Evolutionary conservation across 1,140 invertebrate genomes (phyloP).

Genomic region (Dolichoris vasculosae): DNA sequence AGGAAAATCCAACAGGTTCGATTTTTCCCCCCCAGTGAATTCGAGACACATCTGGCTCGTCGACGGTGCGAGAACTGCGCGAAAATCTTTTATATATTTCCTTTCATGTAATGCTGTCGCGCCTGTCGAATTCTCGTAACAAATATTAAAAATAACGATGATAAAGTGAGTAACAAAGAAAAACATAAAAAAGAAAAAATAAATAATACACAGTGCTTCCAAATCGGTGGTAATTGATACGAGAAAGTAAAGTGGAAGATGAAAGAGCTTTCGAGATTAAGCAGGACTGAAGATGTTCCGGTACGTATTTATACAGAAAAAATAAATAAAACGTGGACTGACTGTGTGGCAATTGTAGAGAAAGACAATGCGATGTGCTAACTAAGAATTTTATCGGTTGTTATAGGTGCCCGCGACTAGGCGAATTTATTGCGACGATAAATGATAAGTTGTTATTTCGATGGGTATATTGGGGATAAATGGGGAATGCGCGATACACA

Average conservation of each 20-base stretch:
- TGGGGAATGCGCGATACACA: slow-evolving; percentile 38
- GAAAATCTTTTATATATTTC: slow-evolving; percentile 45
- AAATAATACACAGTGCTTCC: slow-evolving; percentile 63
- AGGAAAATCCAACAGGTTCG: slow-evolving; percentile 29
- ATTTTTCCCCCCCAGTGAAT: slow-evolving; percentile 44
- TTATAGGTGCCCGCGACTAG: slow-evolving; percentile 56
- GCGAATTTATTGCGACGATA: slow-evolving; percentile 53
- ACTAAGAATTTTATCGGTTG: slow-evolving; percentile 63
- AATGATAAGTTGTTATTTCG: slow-evolving; percentile 54
- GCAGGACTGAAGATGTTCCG: slow-evolving; percentile 33
- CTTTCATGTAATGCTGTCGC: slow-evolving; percentile 44
- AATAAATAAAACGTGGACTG: slow-evolving; percentile 49
- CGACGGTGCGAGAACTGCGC: slow-evolving; percentile 43
- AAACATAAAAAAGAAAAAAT: slow-evolving; percentile 17
- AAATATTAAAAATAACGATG: slow-evolving; percentile 14
- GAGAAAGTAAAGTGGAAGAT: slow-evolving; percentile 51
- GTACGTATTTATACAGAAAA: slow-evolving; percentile 31
- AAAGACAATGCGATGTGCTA: slow-evolving; percentile 46
- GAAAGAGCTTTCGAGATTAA: slow-evolving; percentile 46
- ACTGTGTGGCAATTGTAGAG: slow-evolving; percentile 50
- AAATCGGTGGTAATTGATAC: slow-evolving; percentile 61
- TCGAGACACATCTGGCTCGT: slow-evolving; percentile 50
- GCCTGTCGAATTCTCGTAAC: slow-evolving; percentile 45
- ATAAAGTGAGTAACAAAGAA: slow-evolving; percentile 6
- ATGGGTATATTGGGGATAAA: slow-evolving; percentile 44